Base-by-base conservation (phyloP, 35 echinoderm and acorn worm genomes). In the Stichopus chloronotus region DNA sequence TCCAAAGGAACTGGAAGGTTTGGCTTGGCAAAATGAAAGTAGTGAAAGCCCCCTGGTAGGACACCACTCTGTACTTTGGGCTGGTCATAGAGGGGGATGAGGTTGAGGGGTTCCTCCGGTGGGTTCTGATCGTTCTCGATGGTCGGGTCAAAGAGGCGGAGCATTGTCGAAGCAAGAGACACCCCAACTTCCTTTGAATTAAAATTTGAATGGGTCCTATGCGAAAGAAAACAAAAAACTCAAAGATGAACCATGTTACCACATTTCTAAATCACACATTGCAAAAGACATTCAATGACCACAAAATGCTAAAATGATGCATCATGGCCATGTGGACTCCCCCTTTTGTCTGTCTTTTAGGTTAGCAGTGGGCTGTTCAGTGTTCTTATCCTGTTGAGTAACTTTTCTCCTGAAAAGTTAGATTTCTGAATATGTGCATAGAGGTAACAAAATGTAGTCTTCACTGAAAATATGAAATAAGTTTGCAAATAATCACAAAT, bases 121-220 rank as follows among this genome's bases (percentile, higher is more conserved):
- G 96, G 96, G 14, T 54, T 58, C 2, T 80, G 13, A 85, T 96
- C 92, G 68, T 94, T 96, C 86, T 98, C 96, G 13, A 98, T 78
- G 72, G 96, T 98, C 8, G 96, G 96, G 79, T 98, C 96, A 94
- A 98, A 98, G 6, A 98, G 91, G 25, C 90, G 83, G 20, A 98
- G 85, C 96, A 98, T 98, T 30, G 94, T 98, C 52, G 94, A 88
- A 14, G 96, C 96, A 77, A 98, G 77, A 59, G 92, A 94, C 3
- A 93, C 43, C 4, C 96, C 96, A 17, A 95, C 94, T 78, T 98
- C 96, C 90, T 94, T 93, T 13, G 96, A 95, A 86, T 98, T 98
- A 91, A 98, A 98, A 86, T 98, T 98, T 76, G 81, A 55, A 72
- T 98, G 96, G 5, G 94, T 95, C 96, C 96, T 98, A 43, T 5